Conservation (phyloP, 2,888 invertebrate genomes). For the Cyrtodaria siliqua region DNA sequence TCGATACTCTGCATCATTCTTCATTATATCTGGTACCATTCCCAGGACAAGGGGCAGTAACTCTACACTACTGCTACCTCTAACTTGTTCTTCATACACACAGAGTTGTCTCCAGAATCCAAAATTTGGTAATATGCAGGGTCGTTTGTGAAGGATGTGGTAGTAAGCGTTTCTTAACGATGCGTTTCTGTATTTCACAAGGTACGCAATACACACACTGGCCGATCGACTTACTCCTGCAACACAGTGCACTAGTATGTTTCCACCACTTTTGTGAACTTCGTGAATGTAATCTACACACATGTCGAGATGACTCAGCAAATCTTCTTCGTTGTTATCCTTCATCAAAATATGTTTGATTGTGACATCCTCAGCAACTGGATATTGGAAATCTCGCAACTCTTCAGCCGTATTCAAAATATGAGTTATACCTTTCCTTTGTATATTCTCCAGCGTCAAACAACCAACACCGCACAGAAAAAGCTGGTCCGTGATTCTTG, state of each 20-base stretch:
- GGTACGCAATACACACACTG: conserved; percentile 74
- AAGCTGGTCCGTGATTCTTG: conserved; percentile 65
- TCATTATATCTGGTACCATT: conserved; percentile 58
- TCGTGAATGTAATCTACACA: conserved; percentile 71
- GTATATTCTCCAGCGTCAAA: conserved; percentile 60
- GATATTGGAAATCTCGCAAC: conserved; percentile 66
- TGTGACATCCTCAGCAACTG: conserved; percentile 29
- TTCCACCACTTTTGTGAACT: conserved; percentile 51
- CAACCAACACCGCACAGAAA: conserved; percentile 70
- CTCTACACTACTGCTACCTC: conserved; percentile 67
- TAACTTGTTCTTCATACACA: conserved; percentile 61
- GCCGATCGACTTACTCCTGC: conserved; percentile 78
- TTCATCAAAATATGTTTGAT: conserved; percentile 64
- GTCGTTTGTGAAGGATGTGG: conserved; percentile 64
- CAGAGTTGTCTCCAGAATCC: conserved; percentile 75
- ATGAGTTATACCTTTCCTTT: conserved; percentile 64
- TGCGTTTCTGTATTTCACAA: conserved; percentile 66
- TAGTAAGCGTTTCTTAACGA: conserved; percentile 66
- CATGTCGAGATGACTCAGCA: conserved; percentile 63
- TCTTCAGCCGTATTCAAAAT: conserved; percentile 74
- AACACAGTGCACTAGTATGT: conserved; percentile 74
- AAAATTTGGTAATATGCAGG: conserved; percentile 71
- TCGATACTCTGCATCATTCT: conserved; percentile 55
- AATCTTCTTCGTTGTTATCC: conserved; percentile 68
- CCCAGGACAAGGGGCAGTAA: conserved; percentile 70